phyloP scores from a whole-genome alignment of 2,888 invertebrate genomes.

The Cheilosia variabilis region DNA sequence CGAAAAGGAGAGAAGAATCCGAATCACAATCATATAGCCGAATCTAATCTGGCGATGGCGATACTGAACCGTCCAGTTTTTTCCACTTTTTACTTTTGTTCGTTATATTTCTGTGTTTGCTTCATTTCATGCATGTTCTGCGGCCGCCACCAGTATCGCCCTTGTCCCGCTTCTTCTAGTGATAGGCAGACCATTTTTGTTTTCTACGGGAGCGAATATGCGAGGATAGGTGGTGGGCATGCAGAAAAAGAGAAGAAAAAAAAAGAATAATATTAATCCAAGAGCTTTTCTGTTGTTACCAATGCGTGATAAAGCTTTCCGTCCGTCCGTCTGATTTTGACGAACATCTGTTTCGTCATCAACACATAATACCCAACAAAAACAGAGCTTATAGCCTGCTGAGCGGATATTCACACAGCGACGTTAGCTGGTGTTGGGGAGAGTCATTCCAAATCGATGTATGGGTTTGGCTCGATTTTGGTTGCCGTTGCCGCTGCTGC shows the following conservation, averaged over 20 bases:
- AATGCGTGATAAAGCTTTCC: constrained; percentile 70
- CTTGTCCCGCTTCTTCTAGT: constrained; percentile 29
- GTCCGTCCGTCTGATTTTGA: constrained; percentile 58
- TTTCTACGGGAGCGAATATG: constrained; percentile 28
- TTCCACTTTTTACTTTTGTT: constrained; percentile 11
- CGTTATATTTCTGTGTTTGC: constrained; percentile 23
- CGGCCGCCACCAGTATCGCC: background rate
- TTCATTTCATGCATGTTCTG: constrained; percentile 42
- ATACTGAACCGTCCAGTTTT: constrained; percentile 66
- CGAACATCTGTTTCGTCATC: constrained; percentile 75
- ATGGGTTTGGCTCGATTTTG: constrained; percentile 20
- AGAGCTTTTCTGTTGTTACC: constrained; percentile 60
- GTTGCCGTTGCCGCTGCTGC: no score
- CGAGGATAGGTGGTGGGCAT: constrained; percentile 40
- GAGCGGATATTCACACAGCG: constrained; percentile 26
- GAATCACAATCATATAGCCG: constrained; percentile 52
- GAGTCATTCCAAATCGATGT: constrained; percentile 3
- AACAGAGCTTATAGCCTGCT: constrained; percentile 37
- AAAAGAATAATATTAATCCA: constrained; percentile 44
- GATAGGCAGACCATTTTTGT: constrained; percentile 32
- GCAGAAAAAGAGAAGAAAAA: constrained; percentile 46
- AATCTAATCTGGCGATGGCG: constrained; percentile 68
- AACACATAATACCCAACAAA: constrained; percentile 44
- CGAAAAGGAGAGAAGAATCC: constrained; percentile 31
- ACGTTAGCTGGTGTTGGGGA: constrained; percentile 29